These are phyloP conservation scores for Antedon mediterranea DNA, from an alignment of 53 echinoderm and acorn worm genomes.

Conservation along the genomic window DNA sequence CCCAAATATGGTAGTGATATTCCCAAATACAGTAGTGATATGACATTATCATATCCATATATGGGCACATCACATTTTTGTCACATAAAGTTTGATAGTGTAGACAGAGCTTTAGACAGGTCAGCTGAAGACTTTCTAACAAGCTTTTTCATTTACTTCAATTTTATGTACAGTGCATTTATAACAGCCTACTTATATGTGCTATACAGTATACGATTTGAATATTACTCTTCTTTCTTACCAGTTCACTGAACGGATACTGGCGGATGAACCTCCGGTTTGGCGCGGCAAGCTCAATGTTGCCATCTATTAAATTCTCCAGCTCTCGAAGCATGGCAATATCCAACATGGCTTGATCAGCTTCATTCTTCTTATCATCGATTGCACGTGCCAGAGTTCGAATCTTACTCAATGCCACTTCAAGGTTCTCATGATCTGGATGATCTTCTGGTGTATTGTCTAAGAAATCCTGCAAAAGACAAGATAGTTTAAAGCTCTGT, in stretches of 20 bases:
- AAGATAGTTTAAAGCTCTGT: no score
- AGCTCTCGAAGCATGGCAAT: constrained; percentile 66
- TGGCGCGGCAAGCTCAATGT: constrained; percentile 69
- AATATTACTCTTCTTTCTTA: constrained; percentile 7
- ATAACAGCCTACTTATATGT: no score
- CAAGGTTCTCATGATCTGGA: constrained; percentile 74
- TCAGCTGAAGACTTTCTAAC: no score
- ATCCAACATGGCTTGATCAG: constrained; percentile 70
- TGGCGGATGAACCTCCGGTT: constrained; percentile 77
- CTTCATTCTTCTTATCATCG: constrained; percentile 84
- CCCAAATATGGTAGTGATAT: no score
- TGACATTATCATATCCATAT: no score
- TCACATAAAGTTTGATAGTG: no score
- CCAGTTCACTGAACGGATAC: constrained; percentile 86
- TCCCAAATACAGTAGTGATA: no score
- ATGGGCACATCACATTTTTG: no score
- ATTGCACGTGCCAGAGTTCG: constrained; percentile 79
- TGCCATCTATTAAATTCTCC: constrained; percentile 85
- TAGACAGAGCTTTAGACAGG: no score
- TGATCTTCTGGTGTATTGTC: constrained; percentile 91
- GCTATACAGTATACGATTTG: no score
- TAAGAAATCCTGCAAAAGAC: constrained; percentile 69
- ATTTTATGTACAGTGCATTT: no score
- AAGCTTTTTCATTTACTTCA: no score
- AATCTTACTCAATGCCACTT: constrained; percentile 69